Percentiles rank a stretch among this genome's conserved stretches.
phyloP scores from a whole-genome alignment of 2,888 invertebrate species.

The Clusia tigrina region DNA sequence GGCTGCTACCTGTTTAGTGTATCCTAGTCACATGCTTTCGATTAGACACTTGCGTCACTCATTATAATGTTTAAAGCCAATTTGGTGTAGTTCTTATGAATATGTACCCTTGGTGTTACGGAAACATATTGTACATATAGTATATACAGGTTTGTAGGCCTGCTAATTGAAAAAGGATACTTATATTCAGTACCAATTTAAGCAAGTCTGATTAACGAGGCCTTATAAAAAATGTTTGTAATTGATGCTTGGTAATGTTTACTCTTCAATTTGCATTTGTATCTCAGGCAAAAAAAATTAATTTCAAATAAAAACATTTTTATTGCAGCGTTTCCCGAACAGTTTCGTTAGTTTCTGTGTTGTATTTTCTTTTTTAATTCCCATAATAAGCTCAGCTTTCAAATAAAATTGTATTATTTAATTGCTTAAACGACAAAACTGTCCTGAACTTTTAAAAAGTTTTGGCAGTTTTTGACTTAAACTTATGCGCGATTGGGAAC shows the following conservation, averaged over 20 bases:
- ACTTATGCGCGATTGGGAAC: constrained; percentile 35
- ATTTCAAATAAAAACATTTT: background rate
- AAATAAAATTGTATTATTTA: background rate
- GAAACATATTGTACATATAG: too few relatives aligned
- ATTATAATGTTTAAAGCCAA: too few relatives aligned
- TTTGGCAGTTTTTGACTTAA: constrained; percentile 56
- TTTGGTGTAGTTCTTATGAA: too few relatives aligned
- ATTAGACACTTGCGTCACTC: too few relatives aligned
- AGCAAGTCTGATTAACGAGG: too few relatives aligned
- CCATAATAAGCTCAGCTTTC: constrained; percentile 29
- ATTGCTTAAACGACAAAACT: constrained; percentile 32
- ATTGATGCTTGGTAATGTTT: background rate
- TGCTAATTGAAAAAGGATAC: too few relatives aligned
- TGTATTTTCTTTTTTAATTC: constrained; percentile 37
- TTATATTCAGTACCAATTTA: too few relatives aligned
- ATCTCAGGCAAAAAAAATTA: constrained; percentile 1
- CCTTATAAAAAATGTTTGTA: too few relatives aligned
- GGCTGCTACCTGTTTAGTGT: too few relatives aligned
- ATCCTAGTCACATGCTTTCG: too few relatives aligned
- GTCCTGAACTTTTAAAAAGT: constrained; percentile 60
- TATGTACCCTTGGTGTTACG: too few relatives aligned
- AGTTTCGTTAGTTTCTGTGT: background rate
- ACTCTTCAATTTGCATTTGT: background rate
- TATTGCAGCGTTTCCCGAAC: background rate
- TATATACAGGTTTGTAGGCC: too few relatives aligned